Conservation (phyloP, 2,797 vertebrate species). For the Lepus oiostolus region DNA sequence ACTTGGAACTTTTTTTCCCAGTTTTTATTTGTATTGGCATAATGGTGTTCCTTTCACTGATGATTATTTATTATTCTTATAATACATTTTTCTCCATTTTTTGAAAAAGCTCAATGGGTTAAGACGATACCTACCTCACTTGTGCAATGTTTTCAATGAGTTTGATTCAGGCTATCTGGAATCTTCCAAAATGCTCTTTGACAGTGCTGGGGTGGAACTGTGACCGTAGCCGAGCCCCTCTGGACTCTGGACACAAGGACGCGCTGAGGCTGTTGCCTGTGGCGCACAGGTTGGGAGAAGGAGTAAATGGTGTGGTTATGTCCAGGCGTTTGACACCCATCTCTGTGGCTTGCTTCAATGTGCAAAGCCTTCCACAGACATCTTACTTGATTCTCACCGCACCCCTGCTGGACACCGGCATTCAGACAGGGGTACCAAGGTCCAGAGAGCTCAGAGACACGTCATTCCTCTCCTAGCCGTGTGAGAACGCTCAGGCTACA, state of each 20-base stretch:
- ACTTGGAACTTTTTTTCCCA: not conserved
- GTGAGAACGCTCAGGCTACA: not conserved
- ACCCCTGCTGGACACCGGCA: not conserved
- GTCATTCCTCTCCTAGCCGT: not conserved
- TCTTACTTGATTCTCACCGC: not conserved
- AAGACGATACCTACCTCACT: not conserved
- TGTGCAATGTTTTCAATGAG: not conserved
- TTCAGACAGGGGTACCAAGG: not conserved
- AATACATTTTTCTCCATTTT: not conserved
- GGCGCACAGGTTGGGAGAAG: not conserved
- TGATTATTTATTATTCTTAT: not conserved
- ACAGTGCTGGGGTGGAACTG: not conserved
- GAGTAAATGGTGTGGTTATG: not conserved
- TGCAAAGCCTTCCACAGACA: not conserved
- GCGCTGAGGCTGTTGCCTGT: not conserved
- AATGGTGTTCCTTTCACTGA: conserved; percentile 11
- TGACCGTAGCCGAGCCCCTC: not conserved
- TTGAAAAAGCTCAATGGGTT: not conserved
- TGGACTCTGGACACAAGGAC: not conserved
- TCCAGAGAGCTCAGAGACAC: not conserved
- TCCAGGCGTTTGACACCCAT: not conserved
- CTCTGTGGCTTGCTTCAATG: not conserved
- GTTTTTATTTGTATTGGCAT: no score
- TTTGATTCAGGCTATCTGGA: not conserved
- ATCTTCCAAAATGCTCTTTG: not conserved